These are phyloP conservation scores for Distichodus sexfasciatus DNA, from an alignment of 2,797 vertebrate genomes.

Conservation along the genomic window DNA sequence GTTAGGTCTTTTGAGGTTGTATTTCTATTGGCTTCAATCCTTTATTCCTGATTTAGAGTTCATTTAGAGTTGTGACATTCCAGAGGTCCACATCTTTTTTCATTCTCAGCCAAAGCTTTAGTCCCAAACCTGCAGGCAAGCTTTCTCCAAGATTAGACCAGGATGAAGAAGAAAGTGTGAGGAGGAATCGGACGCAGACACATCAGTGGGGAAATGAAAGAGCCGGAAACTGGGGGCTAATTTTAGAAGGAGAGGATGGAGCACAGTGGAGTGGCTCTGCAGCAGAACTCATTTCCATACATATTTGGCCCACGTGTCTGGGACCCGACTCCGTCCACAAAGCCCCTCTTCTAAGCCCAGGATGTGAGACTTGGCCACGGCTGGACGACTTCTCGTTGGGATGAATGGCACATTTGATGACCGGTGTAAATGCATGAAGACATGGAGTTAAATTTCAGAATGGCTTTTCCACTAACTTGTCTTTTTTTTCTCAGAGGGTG, in stretches of 20 bases:
- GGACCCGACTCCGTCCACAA: slow-evolving; percentile 28
- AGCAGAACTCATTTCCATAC: slow-evolving; percentile 37
- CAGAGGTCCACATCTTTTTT: not conserved
- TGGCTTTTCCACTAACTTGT: not conserved
- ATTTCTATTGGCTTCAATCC: slow-evolving; percentile 12
- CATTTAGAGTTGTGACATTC: slow-evolving; percentile 21
- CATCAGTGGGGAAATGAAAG: slow-evolving; percentile 45
- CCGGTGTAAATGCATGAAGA: not conserved
- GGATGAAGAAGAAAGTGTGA: slow-evolving; percentile 23
- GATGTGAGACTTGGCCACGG: slow-evolving; percentile 35
- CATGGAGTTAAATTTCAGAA: not conserved
- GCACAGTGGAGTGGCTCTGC: slow-evolving; percentile 19
- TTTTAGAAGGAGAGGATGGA: slow-evolving; percentile 43
- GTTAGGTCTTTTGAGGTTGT: not conserved
- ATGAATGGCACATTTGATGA: slow-evolving; percentile 36
- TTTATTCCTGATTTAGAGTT: not conserved
- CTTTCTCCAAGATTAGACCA: slow-evolving; percentile 20
- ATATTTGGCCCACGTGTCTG: slow-evolving; percentile 33
- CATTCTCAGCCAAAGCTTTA: slow-evolving; percentile 14
- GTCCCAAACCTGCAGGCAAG: slow-evolving; percentile 11
- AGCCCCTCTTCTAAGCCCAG: slow-evolving; percentile 40
- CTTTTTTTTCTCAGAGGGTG: no score
- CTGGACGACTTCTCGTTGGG: slow-evolving; percentile 5
- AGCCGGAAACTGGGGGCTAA: slow-evolving; percentile 35
- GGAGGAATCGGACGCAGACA: slow-evolving; percentile 11